Conservation (phyloP, 1,140 invertebrate species). For the Drosophila obscura region DNA sequence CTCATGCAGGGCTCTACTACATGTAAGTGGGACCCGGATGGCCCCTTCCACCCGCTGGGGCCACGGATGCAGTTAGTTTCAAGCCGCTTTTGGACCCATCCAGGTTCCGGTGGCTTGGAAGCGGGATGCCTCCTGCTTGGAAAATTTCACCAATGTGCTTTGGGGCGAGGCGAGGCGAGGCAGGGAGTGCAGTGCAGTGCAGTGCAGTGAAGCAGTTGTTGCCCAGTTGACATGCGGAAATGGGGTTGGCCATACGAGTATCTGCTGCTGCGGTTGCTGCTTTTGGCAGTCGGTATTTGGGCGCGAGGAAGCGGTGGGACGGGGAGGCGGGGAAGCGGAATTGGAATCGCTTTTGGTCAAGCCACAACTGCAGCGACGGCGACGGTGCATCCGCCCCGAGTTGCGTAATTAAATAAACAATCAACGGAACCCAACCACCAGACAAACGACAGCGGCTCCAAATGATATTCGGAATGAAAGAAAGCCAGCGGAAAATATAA, state of each 20-base stretch:
- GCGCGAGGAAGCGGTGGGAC: neutral
- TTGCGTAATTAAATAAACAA: constrained; percentile 51
- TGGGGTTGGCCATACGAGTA: constrained; percentile 45
- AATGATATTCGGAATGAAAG: constrained; percentile 11
- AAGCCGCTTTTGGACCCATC: no score
- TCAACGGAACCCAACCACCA: constrained; percentile 21
- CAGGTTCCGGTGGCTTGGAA: constrained; percentile 35
- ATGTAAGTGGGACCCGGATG: no score
- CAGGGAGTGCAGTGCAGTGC: constrained; percentile 13
- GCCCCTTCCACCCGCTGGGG: neutral
- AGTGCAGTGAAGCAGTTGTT: constrained; percentile 21
- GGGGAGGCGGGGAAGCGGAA: constrained; percentile 27
- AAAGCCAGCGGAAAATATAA: constrained; percentile 4
- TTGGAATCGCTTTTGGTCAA: constrained; percentile 45
- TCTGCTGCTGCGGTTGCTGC: constrained; percentile 26
- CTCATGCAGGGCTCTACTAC: no score
- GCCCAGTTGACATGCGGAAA: constrained; percentile 58
- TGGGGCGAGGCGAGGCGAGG: no score
- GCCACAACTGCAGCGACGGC: constrained; percentile 37
- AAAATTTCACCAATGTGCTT: constrained; percentile 40
- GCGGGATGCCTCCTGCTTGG: constrained; percentile 4
- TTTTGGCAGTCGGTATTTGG: constrained; percentile 5
- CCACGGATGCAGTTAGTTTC: constrained; percentile 36
- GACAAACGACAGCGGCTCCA: constrained; percentile 2
- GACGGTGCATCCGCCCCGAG: constrained; percentile 25